Evolutionary conservation across 92 coral and sea anemone genomes (phyloP), one percentile per base, ranked within the genome.

Genomic region (Galaxea fascicularis): DNA sequence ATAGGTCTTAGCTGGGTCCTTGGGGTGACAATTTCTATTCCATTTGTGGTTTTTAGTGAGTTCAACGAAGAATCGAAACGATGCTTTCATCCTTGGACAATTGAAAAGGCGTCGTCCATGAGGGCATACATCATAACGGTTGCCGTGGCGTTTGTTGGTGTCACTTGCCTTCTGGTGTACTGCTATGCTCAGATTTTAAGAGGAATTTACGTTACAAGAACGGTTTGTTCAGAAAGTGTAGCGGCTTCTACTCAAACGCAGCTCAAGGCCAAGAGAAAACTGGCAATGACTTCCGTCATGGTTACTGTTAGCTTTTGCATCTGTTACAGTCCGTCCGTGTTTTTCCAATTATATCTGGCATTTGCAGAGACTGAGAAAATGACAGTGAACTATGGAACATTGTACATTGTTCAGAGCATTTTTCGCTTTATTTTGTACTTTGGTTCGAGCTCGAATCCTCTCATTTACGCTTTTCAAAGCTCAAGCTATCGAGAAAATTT

Each of bases 401-500:
- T 72, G 18, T 72, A 72, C 16, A 18, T 51, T 24, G 22, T 72
- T 21, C 56, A 51, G 8, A 26, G 45, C 25, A 29, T 30, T 45
- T 31, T 9, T 10, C 24, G 59, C 6, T 27, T 72, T 45, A 22
- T 72, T 25, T 72, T 72, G 59, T 46, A 35, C 59, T 24, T 72
- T 27, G 60, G 77, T 16, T 51, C 60, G 8, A 21, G 31, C 59
- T 6, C 46, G 58, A 47, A 72, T 46, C 77, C 59, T 17, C 39
- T 72, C 18, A 10, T 46, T 9, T 46, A 72, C 39, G 60, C 59
- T 10, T 72, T 45, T 46, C 77, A 72, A 51, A 72, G 77, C 24
- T 72, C 59, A n/a, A 72, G 39, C 14, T 72, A 72, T 26, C 77
- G 77, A 11, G 31, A 72, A 20, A 72, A 72, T 6, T 72, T 72